Base-by-base conservation (phyloP, 2,797 vertebrate species). In the Picus viridis region DNA sequence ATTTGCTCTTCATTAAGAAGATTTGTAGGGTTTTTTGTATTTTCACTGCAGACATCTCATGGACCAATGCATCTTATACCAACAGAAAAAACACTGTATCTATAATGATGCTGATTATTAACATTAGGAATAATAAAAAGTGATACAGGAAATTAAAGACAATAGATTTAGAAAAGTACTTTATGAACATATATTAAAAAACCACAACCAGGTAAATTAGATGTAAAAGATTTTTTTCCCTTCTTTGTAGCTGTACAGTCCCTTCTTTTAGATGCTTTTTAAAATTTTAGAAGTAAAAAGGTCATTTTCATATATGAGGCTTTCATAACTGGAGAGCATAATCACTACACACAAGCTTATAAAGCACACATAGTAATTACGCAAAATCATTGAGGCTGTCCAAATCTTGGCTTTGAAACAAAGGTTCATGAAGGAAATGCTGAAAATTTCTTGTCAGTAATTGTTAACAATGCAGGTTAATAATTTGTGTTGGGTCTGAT, bases 321-420 rank as follows among this genome's bases (percentile, higher is more conserved):
- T 86, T 94, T 81, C 53, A 57, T 61, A 83, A 77, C 32, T 45
- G 39, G 65, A 34, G 74, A 76, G 57, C 15, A 72, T 30, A 74
- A 47, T 79, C 68, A 58, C 39, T 67, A 41, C 32, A 58, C 19
- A 79, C 10, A 90, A 23, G 43, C 77, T 83, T 89, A 83, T 84
- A 73, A 81, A 81, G 43, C 12, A 32, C 30, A 90, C 22, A 54
- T 16, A 74, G 7, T 63, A 89, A 92, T 86, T 75, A 91, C 51
- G 61, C 71, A 86, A 94, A 95, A 94, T 69, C 75, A 7, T 54
- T 83, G 57, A 86, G 19, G 17, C 47, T 70, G 32, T 78, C 54
- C 81, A 78, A 93, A 93, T 82, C 65, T 91, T 97, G 88, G 83
- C 75, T 93, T 93, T 94, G 74, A 95, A 94, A 93, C 72, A 93